Percentiles rank a stretch among this genome's conserved stretches.
Evolutionary conservation across 2,888 invertebrate genomes (phyloP).

Genomic region (Steinernema scapterisci): DNA sequence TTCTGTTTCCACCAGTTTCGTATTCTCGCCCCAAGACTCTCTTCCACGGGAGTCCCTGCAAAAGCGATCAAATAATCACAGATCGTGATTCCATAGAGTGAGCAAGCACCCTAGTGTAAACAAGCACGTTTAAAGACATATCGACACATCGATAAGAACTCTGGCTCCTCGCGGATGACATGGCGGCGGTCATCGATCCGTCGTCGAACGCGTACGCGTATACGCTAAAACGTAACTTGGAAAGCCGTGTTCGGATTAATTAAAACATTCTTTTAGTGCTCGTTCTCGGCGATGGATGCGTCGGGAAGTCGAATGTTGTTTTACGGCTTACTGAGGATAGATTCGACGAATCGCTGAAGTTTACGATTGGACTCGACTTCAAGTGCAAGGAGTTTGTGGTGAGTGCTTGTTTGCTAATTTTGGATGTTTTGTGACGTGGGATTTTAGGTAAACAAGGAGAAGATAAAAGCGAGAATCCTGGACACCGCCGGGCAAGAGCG

Average conservation of each 20-base stretch:
- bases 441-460: slow-evolving; percentile 4
- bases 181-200: slow-evolving; percentile 2
- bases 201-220: not conserved
- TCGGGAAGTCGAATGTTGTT: slow-evolving; percentile 14
- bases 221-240: not conserved
- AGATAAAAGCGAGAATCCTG: not conserved
- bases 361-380: slow-evolving; percentile 15
- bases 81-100: no score
- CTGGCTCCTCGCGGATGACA: not conserved
- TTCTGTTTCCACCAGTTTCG: no score
- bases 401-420: not conserved
- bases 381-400: not conserved
- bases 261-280: not conserved
- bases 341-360: slow-evolving; percentile 6
- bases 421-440: not conserved
- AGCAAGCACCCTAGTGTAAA: not conserved
- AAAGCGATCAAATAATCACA: no score
- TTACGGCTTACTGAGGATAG: not conserved
- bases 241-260: not conserved
- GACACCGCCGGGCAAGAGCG: slow-evolving; percentile 20
- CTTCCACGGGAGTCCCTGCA: no score
- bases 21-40: no score
- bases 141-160: not conserved
- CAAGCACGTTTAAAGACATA: not conserved
- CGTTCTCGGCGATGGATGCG: not conserved